These are phyloP conservation scores for Meda fulgida DNA, from an alignment of 2,797 vertebrate genomes.

Conservation along the genomic window DNA sequence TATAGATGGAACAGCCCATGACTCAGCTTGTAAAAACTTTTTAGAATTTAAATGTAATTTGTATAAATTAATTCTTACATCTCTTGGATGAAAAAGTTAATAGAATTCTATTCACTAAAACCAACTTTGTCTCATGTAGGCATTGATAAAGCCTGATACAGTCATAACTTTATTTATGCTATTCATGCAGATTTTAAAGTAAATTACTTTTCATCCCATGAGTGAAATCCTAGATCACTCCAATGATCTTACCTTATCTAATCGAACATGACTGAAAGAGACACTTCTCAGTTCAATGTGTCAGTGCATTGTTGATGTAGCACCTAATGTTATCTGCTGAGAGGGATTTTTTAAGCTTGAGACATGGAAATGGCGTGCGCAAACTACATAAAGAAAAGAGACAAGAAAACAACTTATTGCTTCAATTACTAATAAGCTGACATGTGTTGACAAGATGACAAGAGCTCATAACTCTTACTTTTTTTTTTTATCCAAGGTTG, in stretches of 20 bases:
- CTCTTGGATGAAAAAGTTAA: background rate
- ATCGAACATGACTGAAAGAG: background rate
- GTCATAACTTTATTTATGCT: background rate
- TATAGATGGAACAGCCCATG: background rate
- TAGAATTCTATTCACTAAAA: background rate
- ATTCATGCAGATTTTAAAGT: background rate
- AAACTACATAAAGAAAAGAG: background rate
- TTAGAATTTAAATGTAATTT: background rate
- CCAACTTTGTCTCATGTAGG: background rate
- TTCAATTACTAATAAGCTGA: background rate
- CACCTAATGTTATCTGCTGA: background rate
- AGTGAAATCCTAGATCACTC: background rate
- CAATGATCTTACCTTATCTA: background rate
- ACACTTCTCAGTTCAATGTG: background rate
- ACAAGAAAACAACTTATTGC: background rate
- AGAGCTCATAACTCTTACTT: background rate
- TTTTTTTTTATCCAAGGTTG: background rate
- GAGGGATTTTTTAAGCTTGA: constrained; percentile 2
- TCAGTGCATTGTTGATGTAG: background rate
- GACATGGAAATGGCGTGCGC: background rate
- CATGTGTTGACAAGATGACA: background rate
- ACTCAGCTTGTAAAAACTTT: background rate
- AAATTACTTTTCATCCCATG: background rate
- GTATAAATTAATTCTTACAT: background rate
- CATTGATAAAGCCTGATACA: background rate